phyloP scores from a whole-genome alignment of 2,888 invertebrate genomes.

The Chaitophorus viminalis region DNA sequence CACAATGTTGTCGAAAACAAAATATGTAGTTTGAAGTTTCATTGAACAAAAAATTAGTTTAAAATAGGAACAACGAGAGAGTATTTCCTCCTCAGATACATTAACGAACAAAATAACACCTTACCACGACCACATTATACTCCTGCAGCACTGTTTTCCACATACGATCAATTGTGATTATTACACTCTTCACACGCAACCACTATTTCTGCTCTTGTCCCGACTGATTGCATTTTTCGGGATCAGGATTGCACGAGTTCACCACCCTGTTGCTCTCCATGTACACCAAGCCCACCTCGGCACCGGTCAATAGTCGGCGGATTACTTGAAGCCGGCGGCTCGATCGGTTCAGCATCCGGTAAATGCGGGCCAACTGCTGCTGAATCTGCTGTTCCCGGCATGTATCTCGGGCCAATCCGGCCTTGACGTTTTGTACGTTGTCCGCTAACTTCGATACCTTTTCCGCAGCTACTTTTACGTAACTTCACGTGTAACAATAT shows the following conservation, averaged over 20 bases:
- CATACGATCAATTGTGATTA: too few species aligned
- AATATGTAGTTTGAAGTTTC: neutral
- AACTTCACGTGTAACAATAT: too few species aligned
- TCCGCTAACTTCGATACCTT: neutral
- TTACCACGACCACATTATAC: too few species aligned
- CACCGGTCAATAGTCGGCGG: neutral
- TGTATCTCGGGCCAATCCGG: neutral
- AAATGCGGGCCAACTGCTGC: neutral
- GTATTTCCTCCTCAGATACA: neutral
- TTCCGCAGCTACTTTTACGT: neutral
- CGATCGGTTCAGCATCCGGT: neutral
- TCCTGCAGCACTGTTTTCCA: too few species aligned
- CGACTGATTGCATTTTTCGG: neutral
- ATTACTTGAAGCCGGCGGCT: neutral
- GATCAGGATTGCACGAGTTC: neutral
- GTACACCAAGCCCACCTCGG: slow-evolving; percentile 22
- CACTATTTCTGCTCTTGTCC: neutral
- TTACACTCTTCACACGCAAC: too few species aligned
- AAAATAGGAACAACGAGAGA: neutral
- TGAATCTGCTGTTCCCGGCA: neutral
- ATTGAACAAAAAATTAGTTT: neutral
- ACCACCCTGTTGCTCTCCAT: neutral
- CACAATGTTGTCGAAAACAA: neutral
- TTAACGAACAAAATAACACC: too few species aligned
- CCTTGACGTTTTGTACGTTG: neutral